These are phyloP conservation scores for Umimayanthus kanabou DNA, from an alignment of 92 coral and sea anemone genomes.

Conservation along the genomic window DNA sequence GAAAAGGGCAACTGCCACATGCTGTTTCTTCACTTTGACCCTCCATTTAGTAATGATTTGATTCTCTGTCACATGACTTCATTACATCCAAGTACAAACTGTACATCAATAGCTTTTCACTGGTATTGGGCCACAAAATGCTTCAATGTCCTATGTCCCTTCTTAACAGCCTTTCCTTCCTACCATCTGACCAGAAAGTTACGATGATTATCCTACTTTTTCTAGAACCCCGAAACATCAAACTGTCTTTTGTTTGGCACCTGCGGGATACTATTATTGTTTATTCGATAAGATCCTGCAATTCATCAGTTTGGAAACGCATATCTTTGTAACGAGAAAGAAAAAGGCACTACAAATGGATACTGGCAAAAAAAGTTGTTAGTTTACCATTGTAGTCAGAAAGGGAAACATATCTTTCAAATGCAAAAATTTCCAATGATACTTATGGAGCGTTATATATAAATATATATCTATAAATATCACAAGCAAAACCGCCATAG, in stretches of 20 bases:
- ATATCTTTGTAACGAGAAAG: not conserved
- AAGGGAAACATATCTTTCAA: not conserved
- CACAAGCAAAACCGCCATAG: not conserved
- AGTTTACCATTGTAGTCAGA: not conserved
- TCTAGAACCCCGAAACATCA: conserved; percentile 2
- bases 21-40: not conserved
- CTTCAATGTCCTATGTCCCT: not conserved
- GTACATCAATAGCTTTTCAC: not conserved
- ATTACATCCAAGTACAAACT: not conserved
- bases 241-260: not conserved
- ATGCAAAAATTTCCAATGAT: not conserved
- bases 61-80: not conserved
- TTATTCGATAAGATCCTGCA: conserved; percentile 1
- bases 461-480: not conserved
- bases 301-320: not conserved
- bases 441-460: not conserved
- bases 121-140: not conserved
- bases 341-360: not conserved
- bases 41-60: not conserved
- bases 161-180: not conserved
- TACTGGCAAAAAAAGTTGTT: not conserved
- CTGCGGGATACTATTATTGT: conserved; percentile 30
- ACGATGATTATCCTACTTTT: not conserved
- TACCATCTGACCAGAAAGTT: not conserved
- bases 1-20: conserved; percentile 29